Base-by-base conservation (phyloP, 2,888 invertebrate species). In the Formica aserva region DNA sequence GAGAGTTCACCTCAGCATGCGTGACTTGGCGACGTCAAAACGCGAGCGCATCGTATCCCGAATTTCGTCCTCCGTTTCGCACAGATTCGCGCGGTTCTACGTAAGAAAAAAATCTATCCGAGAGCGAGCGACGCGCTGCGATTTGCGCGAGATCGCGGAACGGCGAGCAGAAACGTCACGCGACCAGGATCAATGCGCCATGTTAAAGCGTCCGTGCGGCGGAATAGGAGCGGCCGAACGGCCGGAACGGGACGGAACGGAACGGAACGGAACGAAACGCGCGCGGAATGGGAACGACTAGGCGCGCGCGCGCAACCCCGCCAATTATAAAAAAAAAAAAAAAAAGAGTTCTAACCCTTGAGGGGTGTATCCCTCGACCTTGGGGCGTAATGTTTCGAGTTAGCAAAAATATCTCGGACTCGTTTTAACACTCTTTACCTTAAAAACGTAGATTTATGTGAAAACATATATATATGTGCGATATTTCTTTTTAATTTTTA, bases 141-240 rank as follows among this genome's bases (percentile, higher is more conserved):
- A 52, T 22, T 35, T 18, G 72, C 55, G 55, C 48, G 74, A 72
- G 77, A 38, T 38, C 45, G 74, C 55, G 48, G 41, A 62, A 74
- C 69, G 74, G 62, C 71, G 84, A 65, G 55, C n/a, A n/a, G 52
- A 52, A 52, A 76, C 86, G 87, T 80, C 80, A 84, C 87, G 82
- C 75, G 84, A 87, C 85, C 85, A 82, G 81, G 88, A 91, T 91
- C 91, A 88, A 91, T 91, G 91, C 87, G 91, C 91, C 91, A 91
- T 91, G 62, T 89, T 87, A 48, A 88, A 38, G 52, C 63, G 82
- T 72, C 57, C 26, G 29, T 4, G 62, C 41, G 9, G 35, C 52
- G 77, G 78, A 81, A 76, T 65, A n/a, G 52, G n/a, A n/a, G 8
- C 8, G 52, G 52, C 52, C n/a, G 52, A n/a, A 18, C n/a, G 48